Evolutionary conservation across 2,113 vertebrate genomes (phyloP).

Genomic region (Oryctolagus cuniculus): DNA sequence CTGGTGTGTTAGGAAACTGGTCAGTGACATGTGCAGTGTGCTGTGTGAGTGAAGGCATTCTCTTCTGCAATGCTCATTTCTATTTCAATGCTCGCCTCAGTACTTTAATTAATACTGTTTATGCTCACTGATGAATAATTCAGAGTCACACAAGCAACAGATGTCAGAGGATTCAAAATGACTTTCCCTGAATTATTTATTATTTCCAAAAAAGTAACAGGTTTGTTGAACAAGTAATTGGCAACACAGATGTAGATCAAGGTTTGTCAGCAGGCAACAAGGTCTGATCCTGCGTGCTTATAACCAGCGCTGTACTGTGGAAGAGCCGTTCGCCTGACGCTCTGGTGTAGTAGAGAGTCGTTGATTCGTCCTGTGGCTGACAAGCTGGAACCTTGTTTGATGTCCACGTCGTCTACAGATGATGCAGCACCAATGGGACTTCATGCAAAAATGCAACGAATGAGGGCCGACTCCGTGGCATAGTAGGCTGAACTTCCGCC

Average conservation of each 20-base stretch:
- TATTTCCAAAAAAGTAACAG: conserved; percentile 79
- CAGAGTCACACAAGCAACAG: conserved; percentile 74
- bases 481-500: no score
- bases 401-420: conserved; percentile 5
- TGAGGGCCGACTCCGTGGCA: background rate
- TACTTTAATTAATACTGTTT: conserved; percentile 78
- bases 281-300: conserved; percentile 31
- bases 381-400: background rate
- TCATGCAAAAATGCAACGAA: background rate
- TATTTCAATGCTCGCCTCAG: conserved; percentile 74
- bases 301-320: background rate
- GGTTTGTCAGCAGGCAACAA: conserved; percentile 64
- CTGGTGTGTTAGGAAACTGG: background rate
- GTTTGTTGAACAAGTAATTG: conserved; percentile 79
- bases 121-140: conserved; percentile 81
- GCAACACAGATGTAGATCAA: conserved; percentile 72
- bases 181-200: conserved; percentile 80
- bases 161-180: conserved; percentile 79
- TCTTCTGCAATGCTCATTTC: conserved; percentile 68
- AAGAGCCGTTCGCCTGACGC: background rate
- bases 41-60: conserved; percentile 59
- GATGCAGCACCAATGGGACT: conserved; percentile 23
- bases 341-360: no score
- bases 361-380: background rate
- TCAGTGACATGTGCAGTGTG: conserved; percentile 33